A percentile compares a stretch with the other conserved stretches of the same genome.
Evolutionary conservation across 1,140 invertebrate species (phyloP).

Genomic region (Drosophila guanche): DNA sequence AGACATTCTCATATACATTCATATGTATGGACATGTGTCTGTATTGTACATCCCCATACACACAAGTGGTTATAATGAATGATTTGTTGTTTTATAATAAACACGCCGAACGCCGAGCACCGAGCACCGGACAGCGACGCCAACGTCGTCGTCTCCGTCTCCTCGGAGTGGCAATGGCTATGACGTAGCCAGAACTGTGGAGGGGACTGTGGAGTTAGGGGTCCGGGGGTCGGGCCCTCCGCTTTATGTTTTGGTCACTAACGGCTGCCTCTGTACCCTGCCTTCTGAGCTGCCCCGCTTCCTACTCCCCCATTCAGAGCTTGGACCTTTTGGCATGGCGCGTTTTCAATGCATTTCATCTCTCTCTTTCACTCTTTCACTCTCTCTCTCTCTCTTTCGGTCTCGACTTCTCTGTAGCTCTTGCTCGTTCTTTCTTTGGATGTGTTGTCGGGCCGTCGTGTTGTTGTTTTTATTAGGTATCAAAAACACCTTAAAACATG

Average conservation of each 20-base stretch:
- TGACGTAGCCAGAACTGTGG: constrained; percentile 65
- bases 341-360: constrained; percentile 53
- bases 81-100: constrained; percentile 83
- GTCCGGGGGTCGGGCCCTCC: constrained; percentile 24
- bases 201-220: constrained; percentile 36
- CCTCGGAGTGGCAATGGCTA: constrained; percentile 49
- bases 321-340: constrained; percentile 63
- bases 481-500: constrained; percentile 82
- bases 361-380: constrained; percentile 3
- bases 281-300: constrained; percentile 18
- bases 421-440: constrained; percentile 9
- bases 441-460: constrained; percentile 46
- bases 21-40: constrained; percentile 51
- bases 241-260: constrained; percentile 25
- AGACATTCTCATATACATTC: no score
- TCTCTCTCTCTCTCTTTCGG: constrained; percentile 3
- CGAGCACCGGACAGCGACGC: constrained; percentile 1
- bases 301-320: constrained; percentile 26
- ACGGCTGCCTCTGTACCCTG: constrained; percentile 13
- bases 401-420: neutral
- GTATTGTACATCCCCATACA: constrained; percentile 78
- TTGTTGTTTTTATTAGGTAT: constrained; percentile 82
- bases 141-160: constrained; percentile 44
- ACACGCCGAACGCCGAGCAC: constrained; percentile 60
- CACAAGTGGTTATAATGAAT: constrained; percentile 83